phyloP scores from a whole-genome alignment of 2,888 invertebrate species.

The Agriotes lineatus region DNA sequence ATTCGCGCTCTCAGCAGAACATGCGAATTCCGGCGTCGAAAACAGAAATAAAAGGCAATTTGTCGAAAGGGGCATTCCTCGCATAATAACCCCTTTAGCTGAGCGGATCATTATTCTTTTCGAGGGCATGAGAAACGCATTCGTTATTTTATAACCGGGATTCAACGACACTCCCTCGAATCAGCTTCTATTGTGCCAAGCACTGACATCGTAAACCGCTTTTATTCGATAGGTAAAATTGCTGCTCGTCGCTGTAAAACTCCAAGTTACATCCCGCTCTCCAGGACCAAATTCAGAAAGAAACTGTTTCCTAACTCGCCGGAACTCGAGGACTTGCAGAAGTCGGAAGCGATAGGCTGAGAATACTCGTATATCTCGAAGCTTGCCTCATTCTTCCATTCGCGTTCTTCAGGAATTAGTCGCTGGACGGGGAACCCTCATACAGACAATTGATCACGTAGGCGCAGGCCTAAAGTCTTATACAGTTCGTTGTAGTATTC shows the following conservation, averaged over 20 bases:
- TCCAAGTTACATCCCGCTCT: background rate
- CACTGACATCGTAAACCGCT: slow-evolving; percentile 12
- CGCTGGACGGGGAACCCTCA: no score
- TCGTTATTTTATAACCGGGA: slow-evolving; percentile 13
- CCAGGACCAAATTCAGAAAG: slow-evolving; percentile 2
- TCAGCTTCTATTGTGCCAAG: slow-evolving; percentile 9
- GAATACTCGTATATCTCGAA: no score
- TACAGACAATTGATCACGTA: background rate
- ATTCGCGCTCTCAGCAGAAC: background rate
- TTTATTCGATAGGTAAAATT: slow-evolving; percentile 19
- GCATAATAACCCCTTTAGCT: slow-evolving; percentile 3
- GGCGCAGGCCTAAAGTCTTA: no score
- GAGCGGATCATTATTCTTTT: slow-evolving; percentile 7
- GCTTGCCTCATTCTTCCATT: no score
- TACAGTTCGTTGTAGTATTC: background rate
- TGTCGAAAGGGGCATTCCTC: slow-evolving; percentile 5
- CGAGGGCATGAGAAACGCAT: slow-evolving; percentile 4
- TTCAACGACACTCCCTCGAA: slow-evolving; percentile 12
- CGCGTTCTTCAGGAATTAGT: no score
- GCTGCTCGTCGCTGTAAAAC: background rate
- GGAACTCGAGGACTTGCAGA: background rate
- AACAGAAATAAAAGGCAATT: slow-evolving; percentile 18
- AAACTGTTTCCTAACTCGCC: background rate
- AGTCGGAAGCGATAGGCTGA: background rate
- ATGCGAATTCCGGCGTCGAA: background rate